phyloP scores from a whole-genome alignment of 1,140 invertebrate genomes.

The Ceratosolen fusciceps region DNA sequence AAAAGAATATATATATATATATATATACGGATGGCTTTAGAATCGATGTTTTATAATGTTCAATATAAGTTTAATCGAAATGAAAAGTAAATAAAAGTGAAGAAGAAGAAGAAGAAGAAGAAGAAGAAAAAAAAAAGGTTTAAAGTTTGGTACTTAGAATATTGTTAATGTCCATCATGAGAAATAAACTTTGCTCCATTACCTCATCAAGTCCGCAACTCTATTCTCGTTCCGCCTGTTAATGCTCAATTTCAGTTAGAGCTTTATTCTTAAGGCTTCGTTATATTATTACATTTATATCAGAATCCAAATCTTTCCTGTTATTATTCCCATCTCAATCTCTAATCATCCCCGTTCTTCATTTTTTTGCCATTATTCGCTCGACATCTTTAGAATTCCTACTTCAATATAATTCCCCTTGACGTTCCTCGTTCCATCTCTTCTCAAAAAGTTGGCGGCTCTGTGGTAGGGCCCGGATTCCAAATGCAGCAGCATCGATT shows the following conservation, averaged over 20 bases:
- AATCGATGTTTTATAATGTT: too few relatives aligned
- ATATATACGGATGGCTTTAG: too few relatives aligned
- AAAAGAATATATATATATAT: too few relatives aligned
- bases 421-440: slow-evolving; percentile 21
- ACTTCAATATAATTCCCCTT: background rate
- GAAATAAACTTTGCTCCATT: background rate
- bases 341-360: slow-evolving; percentile 6
- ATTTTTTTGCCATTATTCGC: background rate
- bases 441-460: background rate
- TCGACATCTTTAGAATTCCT: too few relatives aligned
- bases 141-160: background rate
- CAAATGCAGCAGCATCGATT: slow-evolving; percentile 65
- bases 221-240: background rate
- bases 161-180: background rate
- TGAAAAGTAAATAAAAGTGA: background rate
- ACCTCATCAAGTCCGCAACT: background rate
- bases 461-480: slow-evolving; percentile 10
- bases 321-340: too few relatives aligned
- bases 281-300: slow-evolving; percentile 38
- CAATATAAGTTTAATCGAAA: too few relatives aligned
- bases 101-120: too few relatives aligned
- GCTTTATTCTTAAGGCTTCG: background rate
- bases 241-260: background rate
- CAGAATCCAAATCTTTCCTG: slow-evolving; percentile 7
- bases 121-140: background rate